Conservation (phyloP, 2,888 invertebrate genomes). For the Latheticus oryzae region DNA sequence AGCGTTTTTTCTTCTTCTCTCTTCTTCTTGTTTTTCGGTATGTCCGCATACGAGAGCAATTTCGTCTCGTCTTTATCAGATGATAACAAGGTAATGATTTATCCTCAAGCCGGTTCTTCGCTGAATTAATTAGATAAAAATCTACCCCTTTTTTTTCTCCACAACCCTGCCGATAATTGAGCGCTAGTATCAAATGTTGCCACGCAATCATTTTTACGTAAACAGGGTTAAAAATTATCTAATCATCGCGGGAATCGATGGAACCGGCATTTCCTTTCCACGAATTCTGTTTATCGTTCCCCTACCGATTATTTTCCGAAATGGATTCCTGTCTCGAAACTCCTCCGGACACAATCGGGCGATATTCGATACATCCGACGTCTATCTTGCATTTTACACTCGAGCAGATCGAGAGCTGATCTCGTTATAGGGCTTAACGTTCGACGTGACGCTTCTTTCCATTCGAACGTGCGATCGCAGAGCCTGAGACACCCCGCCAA, state of each 20-base stretch:
- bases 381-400: slow-evolving; percentile 40
- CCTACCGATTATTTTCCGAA: slow-evolving; percentile 32
- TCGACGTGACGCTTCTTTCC: slow-evolving; percentile 33
- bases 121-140: slow-evolving; percentile 35
- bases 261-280: slow-evolving; percentile 25
- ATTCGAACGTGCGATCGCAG: slow-evolving; percentile 3
- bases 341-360: slow-evolving; percentile 30
- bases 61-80: slow-evolving; percentile 27
- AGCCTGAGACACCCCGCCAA: slow-evolving; percentile 19
- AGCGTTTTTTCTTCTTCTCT: slow-evolving; percentile 32
- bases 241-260: slow-evolving; percentile 31
- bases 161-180: slow-evolving; percentile 28
- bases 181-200: slow-evolving; percentile 31
- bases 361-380: slow-evolving; percentile 37
- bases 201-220: slow-evolving; percentile 33
- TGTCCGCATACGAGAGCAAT: slow-evolving; percentile 24
- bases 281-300: slow-evolving; percentile 29
- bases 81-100: slow-evolving; percentile 34
- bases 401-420: slow-evolving; percentile 35
- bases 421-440: slow-evolving; percentile 37
- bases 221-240: slow-evolving; percentile 38
- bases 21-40: slow-evolving; percentile 14
- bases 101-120: slow-evolving; percentile 25
- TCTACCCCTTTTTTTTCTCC: slow-evolving; percentile 10
- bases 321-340: slow-evolving; percentile 26